Percentiles rank a stretch among this genome's conserved stretches.
phyloP scores from a whole-genome alignment of 2,113 vertebrate genomes.

The Crotalus tigris region DNA sequence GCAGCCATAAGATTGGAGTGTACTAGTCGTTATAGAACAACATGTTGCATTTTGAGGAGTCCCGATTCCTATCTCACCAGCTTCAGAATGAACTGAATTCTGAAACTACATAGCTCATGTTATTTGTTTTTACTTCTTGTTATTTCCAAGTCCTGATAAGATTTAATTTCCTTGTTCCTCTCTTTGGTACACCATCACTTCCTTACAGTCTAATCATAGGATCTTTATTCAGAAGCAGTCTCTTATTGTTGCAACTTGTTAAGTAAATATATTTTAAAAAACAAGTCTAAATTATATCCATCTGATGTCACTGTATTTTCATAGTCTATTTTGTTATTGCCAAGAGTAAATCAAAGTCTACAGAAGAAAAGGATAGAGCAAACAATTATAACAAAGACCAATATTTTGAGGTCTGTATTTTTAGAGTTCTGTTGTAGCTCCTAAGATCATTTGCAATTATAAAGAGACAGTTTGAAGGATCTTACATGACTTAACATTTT shows the following conservation, averaged over 20 bases:
- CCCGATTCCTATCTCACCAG: neutral
- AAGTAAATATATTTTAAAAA: neutral
- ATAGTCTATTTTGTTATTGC: neutral
- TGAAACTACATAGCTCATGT: neutral
- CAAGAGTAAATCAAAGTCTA: neutral
- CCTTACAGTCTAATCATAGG: neutral
- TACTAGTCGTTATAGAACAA: neutral
- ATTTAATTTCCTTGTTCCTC: neutral
- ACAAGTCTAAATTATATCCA: neutral
- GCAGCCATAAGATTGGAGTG: neutral
- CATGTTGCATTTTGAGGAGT: neutral
- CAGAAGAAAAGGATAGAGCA: neutral
- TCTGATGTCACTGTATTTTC: neutral
- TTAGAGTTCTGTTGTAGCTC: neutral
- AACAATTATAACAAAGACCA: neutral
- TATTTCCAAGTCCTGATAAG: neutral
- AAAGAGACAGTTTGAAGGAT: neutral
- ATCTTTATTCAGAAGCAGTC: neutral
- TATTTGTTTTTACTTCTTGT: neutral
- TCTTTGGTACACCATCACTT: neutral
- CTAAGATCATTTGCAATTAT: neutral
- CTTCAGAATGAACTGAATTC: neutral
- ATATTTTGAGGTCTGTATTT: neutral
- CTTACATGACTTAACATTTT: neutral
- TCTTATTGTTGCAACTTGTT: neutral